Percentiles rank a stretch among this genome's conserved stretches.
Evolutionary conservation across 2,113 vertebrate genomes (phyloP).

Genomic region (Perca flavescens): DNA sequence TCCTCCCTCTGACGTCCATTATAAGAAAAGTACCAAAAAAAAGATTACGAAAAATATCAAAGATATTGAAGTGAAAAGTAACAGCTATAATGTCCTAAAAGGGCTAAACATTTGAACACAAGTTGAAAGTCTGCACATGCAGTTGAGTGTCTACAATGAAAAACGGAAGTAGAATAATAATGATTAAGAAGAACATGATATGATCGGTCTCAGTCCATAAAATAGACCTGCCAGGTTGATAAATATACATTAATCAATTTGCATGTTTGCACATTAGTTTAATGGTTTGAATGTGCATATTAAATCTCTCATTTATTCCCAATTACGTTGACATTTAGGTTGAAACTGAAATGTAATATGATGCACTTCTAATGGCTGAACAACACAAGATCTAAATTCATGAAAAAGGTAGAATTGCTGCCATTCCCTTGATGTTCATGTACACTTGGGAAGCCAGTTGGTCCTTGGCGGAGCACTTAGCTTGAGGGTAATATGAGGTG

Average conservation of each 20-base stretch:
- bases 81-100: not conserved
- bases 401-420: not conserved
- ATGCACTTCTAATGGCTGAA: not conserved
- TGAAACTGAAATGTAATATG: not conserved
- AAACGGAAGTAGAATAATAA: not conserved
- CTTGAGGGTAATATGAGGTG: conserved; percentile 39
- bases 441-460: not conserved
- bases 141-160: too few relatives aligned
- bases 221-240: not conserved
- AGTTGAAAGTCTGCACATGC: not conserved
- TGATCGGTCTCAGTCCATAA: not conserved
- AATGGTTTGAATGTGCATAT: not conserved
- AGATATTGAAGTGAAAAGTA: not conserved
- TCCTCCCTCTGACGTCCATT: not conserved
- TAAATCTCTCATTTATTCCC: not conserved
- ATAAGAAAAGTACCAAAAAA: not conserved
- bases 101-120: not conserved
- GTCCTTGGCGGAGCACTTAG: conserved; percentile 20
- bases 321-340: conserved; percentile 6
- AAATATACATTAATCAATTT: not conserved
- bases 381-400: not conserved
- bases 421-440: not conserved
- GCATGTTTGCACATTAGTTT: not conserved
- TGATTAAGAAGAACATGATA: not conserved
- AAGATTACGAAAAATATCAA: not conserved